Evolutionary conservation across 2,113 vertebrate genomes (phyloP).

Genomic region (Varanus komodoensis): DNA sequence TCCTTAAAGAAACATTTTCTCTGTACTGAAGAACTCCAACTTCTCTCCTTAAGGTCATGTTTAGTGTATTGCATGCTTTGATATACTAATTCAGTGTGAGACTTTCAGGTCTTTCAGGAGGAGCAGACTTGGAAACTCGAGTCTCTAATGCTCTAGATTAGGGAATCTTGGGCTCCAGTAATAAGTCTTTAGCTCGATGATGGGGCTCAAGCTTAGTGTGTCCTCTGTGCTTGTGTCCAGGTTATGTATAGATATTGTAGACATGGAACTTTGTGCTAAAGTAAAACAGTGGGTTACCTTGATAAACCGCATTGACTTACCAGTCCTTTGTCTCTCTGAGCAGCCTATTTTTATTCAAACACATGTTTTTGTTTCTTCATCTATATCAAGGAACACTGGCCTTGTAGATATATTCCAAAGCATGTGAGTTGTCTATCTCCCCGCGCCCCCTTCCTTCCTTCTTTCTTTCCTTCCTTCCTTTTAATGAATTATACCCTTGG

Average conservation of each 20-base stretch:
- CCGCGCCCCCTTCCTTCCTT: no score
- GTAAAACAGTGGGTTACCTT: not conserved
- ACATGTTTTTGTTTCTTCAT: not conserved
- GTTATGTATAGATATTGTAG: not conserved
- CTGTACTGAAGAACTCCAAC: not conserved
- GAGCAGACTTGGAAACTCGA: not conserved
- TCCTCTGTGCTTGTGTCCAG: not conserved
- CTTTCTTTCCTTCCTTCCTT: not conserved
- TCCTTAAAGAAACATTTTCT: not conserved
- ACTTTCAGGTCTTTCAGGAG: not conserved
- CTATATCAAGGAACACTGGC: not conserved
- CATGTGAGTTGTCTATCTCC: not conserved
- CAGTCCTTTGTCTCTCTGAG: not conserved
- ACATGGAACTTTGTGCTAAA: not conserved
- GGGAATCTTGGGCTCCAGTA: not conserved
- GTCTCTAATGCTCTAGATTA: not conserved
- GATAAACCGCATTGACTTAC: no score
- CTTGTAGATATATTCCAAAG: not conserved
- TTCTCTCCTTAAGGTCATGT: not conserved
- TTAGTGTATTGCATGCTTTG: not conserved
- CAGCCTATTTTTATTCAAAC: not conserved
- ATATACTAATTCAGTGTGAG: not conserved
- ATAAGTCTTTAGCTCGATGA: no score
- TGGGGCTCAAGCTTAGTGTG: not conserved
- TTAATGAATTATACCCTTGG: not conserved